phyloP scores from a whole-genome alignment of 2,888 invertebrate species.

The Folsomia manolachei region DNA sequence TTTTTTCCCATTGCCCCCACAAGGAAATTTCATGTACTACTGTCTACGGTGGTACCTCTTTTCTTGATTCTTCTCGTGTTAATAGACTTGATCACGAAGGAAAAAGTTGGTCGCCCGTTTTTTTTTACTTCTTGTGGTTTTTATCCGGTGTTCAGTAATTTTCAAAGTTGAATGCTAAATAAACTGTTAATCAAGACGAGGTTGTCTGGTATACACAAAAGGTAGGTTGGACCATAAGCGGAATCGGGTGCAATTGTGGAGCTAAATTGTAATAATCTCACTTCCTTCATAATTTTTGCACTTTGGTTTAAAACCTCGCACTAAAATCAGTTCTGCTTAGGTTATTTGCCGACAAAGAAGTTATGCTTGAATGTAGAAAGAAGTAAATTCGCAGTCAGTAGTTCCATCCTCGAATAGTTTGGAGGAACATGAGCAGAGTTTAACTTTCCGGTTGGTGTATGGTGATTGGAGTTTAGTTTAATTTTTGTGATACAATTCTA shows the following conservation, averaged over 20 bases:
- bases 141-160: background rate
- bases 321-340: background rate
- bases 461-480: too few species aligned
- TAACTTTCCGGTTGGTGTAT: too few species aligned
- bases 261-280: constrained; percentile 14
- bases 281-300: constrained; percentile 16
- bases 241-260: background rate
- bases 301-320: background rate
- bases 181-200: background rate
- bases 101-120: too few species aligned
- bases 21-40: too few species aligned
- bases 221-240: background rate
- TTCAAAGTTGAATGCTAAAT: background rate
- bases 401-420: too few species aligned
- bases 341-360: constrained; percentile 10
- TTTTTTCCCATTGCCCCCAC: background rate
- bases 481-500: too few species aligned
- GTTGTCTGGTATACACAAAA: too few species aligned
- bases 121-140: background rate
- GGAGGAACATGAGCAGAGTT: too few species aligned
- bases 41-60: too few species aligned
- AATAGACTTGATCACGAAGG: background rate
- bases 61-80: too few species aligned
- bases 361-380: too few species aligned
- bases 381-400: too few species aligned